phyloP scores from a whole-genome alignment of 2,113 vertebrate genomes.

The Axis porcinus region DNA sequence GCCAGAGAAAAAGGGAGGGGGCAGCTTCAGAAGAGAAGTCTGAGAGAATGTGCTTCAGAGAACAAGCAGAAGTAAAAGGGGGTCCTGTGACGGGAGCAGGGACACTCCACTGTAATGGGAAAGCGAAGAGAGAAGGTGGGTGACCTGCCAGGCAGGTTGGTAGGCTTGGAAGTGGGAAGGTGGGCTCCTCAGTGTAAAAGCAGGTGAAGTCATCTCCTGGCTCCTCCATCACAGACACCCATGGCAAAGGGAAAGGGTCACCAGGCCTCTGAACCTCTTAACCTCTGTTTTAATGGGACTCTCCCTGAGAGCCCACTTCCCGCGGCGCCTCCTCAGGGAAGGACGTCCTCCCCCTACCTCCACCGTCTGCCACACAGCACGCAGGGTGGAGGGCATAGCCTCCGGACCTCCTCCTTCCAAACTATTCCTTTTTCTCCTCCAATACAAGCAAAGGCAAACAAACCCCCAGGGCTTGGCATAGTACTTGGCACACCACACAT shows the following conservation, averaged over 20 bases:
- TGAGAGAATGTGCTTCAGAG: not conserved
- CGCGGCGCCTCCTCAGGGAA: not conserved
- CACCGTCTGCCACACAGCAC: rapidly evolving
- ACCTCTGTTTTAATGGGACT: not conserved
- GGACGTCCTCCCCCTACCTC: rapidly evolving
- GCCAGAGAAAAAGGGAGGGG: not conserved
- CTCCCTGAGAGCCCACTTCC: not conserved
- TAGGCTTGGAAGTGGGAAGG: not conserved
- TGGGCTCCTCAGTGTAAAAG: not conserved
- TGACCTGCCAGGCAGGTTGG: not conserved
- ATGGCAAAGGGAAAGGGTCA: no score
- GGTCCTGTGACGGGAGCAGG: not conserved
- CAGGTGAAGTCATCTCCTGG: not conserved
- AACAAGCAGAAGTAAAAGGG: not conserved
- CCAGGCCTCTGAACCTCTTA: not conserved
- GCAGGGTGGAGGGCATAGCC: not conserved
- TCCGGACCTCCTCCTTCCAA: not conserved
- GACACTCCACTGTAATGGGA: not conserved
- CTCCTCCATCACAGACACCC: not conserved
- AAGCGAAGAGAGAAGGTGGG: not conserved
- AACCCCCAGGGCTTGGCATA: not conserved
- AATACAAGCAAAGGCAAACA: not conserved
- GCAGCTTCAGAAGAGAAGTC: not conserved
- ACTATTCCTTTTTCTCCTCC: not conserved
- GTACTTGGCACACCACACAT: not conserved